Conservation (phyloP, 2,113 vertebrate genomes). For the Apus apus region DNA sequence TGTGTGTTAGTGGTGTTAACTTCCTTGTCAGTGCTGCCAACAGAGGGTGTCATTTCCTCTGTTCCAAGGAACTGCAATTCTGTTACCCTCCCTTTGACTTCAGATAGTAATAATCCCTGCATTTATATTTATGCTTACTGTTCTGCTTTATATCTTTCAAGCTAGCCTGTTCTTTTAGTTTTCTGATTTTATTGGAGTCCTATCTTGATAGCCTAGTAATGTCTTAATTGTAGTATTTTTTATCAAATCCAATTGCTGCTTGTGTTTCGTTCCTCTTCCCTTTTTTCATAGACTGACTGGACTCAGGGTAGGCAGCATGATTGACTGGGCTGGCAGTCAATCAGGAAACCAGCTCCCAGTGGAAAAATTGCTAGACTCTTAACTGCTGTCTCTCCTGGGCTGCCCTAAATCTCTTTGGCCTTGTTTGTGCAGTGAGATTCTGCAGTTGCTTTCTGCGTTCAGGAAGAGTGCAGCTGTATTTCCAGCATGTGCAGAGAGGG, state of each 20-base stretch:
- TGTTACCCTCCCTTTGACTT: not conserved
- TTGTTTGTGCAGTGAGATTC: not conserved
- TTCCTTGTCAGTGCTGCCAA: not conserved
- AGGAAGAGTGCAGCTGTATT: not conserved
- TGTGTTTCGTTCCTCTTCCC: not conserved
- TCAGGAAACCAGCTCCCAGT: not conserved
- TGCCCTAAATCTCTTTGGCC: not conserved
- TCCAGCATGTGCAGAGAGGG: not conserved
- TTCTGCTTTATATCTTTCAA: not conserved
- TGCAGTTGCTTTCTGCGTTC: not conserved
- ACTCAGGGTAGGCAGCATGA: not conserved
- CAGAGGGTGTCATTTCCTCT: not conserved
- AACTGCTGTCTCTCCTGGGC: not conserved
- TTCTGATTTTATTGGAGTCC: not conserved
- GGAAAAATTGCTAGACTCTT: not conserved
- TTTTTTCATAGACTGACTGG: not conserved
- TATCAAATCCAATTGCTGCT: not conserved
- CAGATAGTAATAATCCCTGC: not conserved
- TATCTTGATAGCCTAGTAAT: not conserved
- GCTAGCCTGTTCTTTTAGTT: not conserved
- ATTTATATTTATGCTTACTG: not conserved
- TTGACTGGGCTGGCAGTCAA: not conserved
- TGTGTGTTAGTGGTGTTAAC: not conserved
- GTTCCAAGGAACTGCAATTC: not conserved
- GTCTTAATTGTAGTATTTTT: not conserved